phyloP scores from a whole-genome alignment of 2,113 vertebrate genomes.

The Cichladusa arquata region DNA sequence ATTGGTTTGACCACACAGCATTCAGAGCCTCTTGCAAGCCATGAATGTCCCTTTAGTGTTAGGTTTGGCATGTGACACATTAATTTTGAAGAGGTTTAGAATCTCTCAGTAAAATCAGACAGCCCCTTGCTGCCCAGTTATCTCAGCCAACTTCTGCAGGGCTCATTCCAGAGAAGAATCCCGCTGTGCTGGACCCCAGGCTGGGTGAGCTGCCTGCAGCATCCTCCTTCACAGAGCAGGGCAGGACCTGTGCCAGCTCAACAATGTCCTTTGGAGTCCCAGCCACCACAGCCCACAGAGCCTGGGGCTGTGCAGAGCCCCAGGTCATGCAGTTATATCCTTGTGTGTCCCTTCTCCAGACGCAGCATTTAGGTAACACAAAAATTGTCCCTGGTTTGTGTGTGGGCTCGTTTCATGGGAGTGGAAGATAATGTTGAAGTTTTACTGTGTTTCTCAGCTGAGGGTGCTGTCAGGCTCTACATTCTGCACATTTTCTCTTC shows the following conservation, averaged over 20 bases:
- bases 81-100: background rate
- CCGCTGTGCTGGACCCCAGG: background rate
- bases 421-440: background rate
- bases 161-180: background rate
- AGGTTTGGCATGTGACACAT: background rate
- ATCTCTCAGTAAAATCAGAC: background rate
- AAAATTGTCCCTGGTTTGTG: background rate
- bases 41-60: background rate
- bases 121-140: background rate
- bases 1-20: background rate
- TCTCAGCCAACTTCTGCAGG: background rate
- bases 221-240: background rate
- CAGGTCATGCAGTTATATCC: background rate
- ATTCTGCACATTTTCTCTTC: background rate
- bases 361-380: background rate
- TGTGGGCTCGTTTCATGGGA: fast-evolving
- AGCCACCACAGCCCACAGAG: background rate
- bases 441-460: background rate
- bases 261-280: background rate
- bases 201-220: background rate
- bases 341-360: background rate
- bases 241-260: background rate
- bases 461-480: background rate
- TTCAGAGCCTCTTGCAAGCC: background rate
- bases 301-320: background rate